Evolutionary conservation across 1,140 invertebrate genomes (phyloP), one percentile per base, ranked within the genome.

Genomic region (Heliconius hewitsoni): DNA sequence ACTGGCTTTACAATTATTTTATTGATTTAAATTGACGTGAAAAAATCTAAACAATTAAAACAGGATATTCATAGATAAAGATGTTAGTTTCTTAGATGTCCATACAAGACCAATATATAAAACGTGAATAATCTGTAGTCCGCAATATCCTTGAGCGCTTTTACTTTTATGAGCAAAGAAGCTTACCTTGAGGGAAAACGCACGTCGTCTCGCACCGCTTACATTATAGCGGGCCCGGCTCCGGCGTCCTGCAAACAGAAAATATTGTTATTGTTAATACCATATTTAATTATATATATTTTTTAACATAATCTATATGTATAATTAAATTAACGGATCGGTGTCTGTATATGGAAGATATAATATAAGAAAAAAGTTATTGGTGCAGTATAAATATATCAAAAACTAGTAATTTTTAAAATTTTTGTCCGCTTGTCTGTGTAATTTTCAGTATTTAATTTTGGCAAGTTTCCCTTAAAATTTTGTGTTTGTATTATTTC

Each of bases 161-260:
- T 81, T 81, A 81, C 80, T 81, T 77, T 77, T 81, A 81, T 77
- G 71, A 80, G 73, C 76, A 79, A 81, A 83, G 84, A 87, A 39
- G 89, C 90, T 93, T 90, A 93, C 92, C 92, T 94, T 94, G 89
- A 89, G 83, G 88, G 87, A 84, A 93, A 90, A 91, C 89, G 89
- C 89, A 85, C 87, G 82, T 87, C 77, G 87, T 89, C 90, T 83
- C 90, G 87, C 90, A 88, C 90, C 90, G 92, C 85, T 94, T 87
- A 94, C 92, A 94, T 94, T 92, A 94, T 94, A 91, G 87, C 91
- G 86, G 86, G 88, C 89, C 84, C 83, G 82, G 82, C 82, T 84
- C 87, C 86, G 79, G 84, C 82, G 83, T 85, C 87, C 92, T 93
- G 90, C 76, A 89, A 91, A 81, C 81, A 90, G 84, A 80, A 87